Conservation (phyloP, 2,113 vertebrate genomes). For the Brachypteracias leptosomus region DNA sequence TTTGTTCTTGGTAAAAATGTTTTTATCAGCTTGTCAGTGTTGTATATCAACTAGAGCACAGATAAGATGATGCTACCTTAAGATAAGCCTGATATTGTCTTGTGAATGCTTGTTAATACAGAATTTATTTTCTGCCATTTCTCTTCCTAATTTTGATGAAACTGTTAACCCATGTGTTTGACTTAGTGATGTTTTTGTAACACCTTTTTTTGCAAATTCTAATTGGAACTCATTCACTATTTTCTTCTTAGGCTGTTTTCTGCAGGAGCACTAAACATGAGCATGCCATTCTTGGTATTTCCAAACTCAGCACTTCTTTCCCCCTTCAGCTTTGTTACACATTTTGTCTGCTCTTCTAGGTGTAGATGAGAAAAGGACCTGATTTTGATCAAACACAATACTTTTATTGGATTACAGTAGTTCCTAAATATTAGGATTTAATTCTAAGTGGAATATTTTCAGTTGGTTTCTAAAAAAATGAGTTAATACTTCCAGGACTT, state of each 20-base stretch:
- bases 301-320: neutral
- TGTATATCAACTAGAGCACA: neutral
- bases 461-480: neutral
- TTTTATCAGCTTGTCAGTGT: neutral
- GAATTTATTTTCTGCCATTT: neutral
- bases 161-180: neutral
- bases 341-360: neutral
- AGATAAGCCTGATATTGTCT: slow-evolving; percentile 1
- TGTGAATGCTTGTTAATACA: neutral
- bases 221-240: neutral
- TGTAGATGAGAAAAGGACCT: neutral
- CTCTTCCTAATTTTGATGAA: slow-evolving; percentile 6
- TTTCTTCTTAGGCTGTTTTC: neutral
- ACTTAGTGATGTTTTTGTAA: neutral
- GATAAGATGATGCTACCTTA: neutral
- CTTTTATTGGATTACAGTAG: neutral
- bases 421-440: neutral
- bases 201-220: neutral
- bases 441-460: neutral
- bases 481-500: neutral
- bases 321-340: neutral
- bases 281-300: neutral
- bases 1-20: neutral
- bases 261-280: neutral
- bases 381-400: neutral